Conservation (phyloP, 2,797 vertebrate species). For the Bradypus variegatus region DNA sequence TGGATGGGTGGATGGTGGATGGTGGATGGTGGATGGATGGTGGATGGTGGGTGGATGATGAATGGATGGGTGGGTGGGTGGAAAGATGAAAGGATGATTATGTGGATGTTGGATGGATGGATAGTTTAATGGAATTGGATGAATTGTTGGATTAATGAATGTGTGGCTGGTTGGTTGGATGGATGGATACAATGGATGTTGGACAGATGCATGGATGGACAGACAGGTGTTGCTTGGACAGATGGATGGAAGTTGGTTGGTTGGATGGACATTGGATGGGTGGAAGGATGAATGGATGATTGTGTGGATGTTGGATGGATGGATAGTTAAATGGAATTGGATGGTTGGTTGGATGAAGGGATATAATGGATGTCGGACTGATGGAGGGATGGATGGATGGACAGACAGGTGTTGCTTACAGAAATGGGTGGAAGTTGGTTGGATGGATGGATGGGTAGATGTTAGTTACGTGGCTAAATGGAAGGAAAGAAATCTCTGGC, state of each 20-base stretch:
- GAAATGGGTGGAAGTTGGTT: not conserved
- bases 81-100: not conserved
- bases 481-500: not conserved
- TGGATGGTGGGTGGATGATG: too few relatives aligned
- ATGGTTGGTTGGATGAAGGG: not conserved
- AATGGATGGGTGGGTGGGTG: not conserved
- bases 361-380: not conserved
- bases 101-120: not conserved
- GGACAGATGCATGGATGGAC: not conserved
- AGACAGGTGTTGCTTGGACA: not conserved
- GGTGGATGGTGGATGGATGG: too few relatives aligned
- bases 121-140: too few relatives aligned
- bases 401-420: not conserved
- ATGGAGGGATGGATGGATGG: not conserved
- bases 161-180: not conserved
- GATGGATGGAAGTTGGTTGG: too few relatives aligned
- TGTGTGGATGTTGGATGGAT: not conserved
- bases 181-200: too few relatives aligned
- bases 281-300: not conserved
- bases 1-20: too few relatives aligned
- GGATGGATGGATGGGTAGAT: not conserved
- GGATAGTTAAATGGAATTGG: too few relatives aligned
- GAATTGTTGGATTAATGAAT: too few relatives aligned
- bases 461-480: not conserved
- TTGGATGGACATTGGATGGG: not conserved